Conservation (phyloP, 2,797 vertebrate genomes). For the Pangasius djambal region DNA sequence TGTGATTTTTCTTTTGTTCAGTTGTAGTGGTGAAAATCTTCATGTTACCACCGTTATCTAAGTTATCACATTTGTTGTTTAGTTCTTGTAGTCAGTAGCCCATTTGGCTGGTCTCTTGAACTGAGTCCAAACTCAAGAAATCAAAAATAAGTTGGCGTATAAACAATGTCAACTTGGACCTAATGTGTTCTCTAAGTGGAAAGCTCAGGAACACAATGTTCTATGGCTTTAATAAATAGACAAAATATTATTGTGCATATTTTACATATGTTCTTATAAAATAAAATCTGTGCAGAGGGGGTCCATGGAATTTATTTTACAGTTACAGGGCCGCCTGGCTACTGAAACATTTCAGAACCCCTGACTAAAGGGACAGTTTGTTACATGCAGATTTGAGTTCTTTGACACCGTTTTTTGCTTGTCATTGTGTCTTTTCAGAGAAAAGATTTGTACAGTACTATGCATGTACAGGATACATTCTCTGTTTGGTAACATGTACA, state of each 20-base stretch:
- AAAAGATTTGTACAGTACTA: background rate
- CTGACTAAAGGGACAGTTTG: background rate
- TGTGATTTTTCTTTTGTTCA: background rate
- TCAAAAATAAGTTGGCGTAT: background rate
- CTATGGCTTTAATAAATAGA: background rate
- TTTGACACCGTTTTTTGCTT: background rate
- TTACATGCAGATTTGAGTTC: background rate
- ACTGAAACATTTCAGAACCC: background rate
- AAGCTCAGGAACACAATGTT: background rate
- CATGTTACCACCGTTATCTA: background rate
- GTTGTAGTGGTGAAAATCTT: background rate
- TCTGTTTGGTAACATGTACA: conserved; percentile 9
- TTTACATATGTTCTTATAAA: background rate
- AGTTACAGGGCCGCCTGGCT: background rate
- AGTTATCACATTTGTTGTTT: background rate
- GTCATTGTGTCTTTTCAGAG: background rate
- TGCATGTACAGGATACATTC: background rate
- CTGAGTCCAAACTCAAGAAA: background rate
- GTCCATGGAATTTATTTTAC: background rate
- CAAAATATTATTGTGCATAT: background rate
- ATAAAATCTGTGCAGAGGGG: background rate
- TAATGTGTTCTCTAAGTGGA: background rate
- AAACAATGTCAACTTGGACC: background rate
- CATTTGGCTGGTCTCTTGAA: background rate
- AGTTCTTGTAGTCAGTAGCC: background rate